A percentile compares a stretch with the other conserved stretches of the same genome.
Evolutionary conservation across 2,888 invertebrate genomes (phyloP).

Genomic region (Euplagia quadripunctaria): DNA sequence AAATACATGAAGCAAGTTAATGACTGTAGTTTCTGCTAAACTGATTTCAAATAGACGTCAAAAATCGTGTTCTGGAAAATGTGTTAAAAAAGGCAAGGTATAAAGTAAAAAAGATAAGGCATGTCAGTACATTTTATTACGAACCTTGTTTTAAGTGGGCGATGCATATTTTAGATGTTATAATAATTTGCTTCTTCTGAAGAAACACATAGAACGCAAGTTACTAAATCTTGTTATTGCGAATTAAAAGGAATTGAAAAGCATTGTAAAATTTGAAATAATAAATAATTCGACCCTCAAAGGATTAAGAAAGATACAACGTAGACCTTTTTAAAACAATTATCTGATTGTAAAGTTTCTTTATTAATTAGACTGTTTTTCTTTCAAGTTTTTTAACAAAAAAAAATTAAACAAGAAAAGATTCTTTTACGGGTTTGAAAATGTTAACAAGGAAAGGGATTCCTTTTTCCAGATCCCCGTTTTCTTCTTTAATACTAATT

Average conservation of each 20-base stretch:
- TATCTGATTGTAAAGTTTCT: constrained; percentile 7
- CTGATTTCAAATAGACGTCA: too few relatives aligned
- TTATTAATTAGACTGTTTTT: constrained; percentile 8
- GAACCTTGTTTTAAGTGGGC: too few relatives aligned
- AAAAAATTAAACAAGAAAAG: background rate
- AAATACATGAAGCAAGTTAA: too few relatives aligned
- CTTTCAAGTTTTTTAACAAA: background rate
- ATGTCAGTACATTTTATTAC: too few relatives aligned
- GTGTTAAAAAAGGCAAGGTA: too few relatives aligned
- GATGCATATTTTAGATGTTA: too few relatives aligned
- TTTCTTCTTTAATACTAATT: background rate
- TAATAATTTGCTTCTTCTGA: too few relatives aligned
- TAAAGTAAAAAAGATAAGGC: too few relatives aligned
- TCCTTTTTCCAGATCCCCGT: background rate
- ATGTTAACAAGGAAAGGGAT: background rate
- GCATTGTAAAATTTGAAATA: background rate
- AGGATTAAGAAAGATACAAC: background rate
- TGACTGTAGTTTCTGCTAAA: too few relatives aligned
- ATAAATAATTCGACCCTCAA: background rate
- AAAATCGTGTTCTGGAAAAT: too few relatives aligned
- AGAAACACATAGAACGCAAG: background rate
- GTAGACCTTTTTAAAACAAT: background rate
- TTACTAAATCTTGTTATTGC: background rate
- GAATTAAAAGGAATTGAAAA: background rate
- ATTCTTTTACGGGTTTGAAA: too few relatives aligned